These are phyloP conservation scores for Buteo buteo DNA, from an alignment of 2,113 vertebrate genomes.

Conservation along the genomic window DNA sequence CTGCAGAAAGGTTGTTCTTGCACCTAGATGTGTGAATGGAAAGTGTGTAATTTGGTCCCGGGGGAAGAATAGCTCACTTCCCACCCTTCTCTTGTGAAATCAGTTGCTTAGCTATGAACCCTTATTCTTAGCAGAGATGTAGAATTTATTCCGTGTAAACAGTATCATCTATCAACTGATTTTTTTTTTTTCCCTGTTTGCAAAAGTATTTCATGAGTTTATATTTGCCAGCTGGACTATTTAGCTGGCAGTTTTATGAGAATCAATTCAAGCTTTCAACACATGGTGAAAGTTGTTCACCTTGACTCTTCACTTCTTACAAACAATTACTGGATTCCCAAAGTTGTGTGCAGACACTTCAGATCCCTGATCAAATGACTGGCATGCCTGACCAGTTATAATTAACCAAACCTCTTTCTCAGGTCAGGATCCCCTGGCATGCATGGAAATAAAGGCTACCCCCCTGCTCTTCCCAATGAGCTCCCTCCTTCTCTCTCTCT, in stretches of 20 bases:
- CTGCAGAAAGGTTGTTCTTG: background rate
- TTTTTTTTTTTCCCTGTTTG: background rate
- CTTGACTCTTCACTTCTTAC: background rate
- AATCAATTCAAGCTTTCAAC: background rate
- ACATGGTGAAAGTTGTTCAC: background rate
- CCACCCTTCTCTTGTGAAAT: constrained; percentile 13
- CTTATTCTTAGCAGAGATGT: background rate
- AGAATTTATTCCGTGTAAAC: constrained; percentile 22
- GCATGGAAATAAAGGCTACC: background rate
- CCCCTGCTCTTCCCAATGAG: background rate
- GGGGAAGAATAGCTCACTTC: background rate
- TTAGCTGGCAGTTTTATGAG: constrained; percentile 3
- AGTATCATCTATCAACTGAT: background rate
- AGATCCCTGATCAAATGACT: background rate
- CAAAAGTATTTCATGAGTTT: background rate
- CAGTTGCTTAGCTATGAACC: background rate
- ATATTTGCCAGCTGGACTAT: background rate
- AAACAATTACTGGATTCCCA: background rate
- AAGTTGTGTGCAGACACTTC: background rate
- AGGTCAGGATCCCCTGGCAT: background rate
- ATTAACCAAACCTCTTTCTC: background rate
- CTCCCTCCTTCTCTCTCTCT: background rate
- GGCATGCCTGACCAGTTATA: background rate
- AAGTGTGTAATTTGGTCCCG: background rate
- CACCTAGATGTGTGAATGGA: background rate